A percentile compares a stretch with the other conserved stretches of the same genome.
Conservation (phyloP, 2,888 invertebrate genomes). For the Lottia scabra region DNA sequence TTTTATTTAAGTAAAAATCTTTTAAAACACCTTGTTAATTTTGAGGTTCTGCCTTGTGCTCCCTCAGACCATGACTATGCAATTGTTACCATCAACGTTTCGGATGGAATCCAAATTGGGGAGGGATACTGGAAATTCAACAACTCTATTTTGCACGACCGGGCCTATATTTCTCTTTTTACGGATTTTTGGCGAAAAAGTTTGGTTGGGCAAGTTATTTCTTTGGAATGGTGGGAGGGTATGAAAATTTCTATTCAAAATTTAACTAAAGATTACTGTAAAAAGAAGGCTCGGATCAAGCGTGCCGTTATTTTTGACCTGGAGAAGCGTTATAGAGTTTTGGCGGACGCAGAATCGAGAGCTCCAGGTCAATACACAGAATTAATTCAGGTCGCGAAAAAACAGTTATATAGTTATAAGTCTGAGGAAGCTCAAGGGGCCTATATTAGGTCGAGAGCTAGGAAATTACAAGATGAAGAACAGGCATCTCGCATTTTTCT, state of each 20-base stretch:
- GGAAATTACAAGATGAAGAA: neutral
- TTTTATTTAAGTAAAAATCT: neutral
- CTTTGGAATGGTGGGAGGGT: conserved; percentile 2
- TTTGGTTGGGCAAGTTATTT: neutral
- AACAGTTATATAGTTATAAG: neutral
- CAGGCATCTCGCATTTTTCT: neutral
- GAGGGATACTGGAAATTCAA: neutral
- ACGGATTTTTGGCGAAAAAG: neutral
- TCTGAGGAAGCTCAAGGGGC: neutral
- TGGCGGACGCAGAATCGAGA: neutral
- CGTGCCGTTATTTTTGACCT: neutral
- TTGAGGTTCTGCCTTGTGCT: neutral
- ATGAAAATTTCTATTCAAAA: conserved; percentile 1
- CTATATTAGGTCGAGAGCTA: neutral
- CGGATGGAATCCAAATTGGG: neutral
- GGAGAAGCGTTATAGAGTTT: neutral
- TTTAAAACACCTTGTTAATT: neutral
- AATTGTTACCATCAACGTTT: neutral
- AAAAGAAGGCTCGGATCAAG: conserved; percentile 1
- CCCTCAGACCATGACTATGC: neutral
- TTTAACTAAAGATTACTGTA: neutral
- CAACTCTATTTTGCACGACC: neutral
- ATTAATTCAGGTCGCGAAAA: neutral
- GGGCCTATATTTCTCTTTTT: neutral
- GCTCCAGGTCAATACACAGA: neutral